A percentile compares a stretch with the other conserved stretches of the same genome.
These are phyloP conservation scores for Zaprionus nigranus DNA, from an alignment of 1,140 invertebrate species.

Conservation along the genomic window DNA sequence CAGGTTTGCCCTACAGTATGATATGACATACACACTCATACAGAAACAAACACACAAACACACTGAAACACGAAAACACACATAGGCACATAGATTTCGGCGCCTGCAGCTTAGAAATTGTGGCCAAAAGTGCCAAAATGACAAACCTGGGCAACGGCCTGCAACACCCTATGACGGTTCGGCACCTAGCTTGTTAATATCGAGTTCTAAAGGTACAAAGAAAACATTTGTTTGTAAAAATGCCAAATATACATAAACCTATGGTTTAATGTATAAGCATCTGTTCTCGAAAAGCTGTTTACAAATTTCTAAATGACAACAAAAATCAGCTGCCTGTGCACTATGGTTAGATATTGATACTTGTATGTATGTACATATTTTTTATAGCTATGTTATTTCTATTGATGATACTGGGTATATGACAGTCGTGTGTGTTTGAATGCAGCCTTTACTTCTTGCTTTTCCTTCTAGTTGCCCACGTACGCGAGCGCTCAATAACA, in stretches of 20 bases:
- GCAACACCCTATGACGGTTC: conserved; percentile 15
- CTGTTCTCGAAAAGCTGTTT: neutral
- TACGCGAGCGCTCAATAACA: conserved; percentile 73
- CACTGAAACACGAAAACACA: neutral
- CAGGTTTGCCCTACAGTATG: conserved; percentile 16
- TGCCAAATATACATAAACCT: neutral
- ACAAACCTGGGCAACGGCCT: conserved; percentile 40
- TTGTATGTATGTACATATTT: neutral
- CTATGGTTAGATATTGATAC: neutral
- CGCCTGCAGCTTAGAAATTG: conserved; percentile 27
- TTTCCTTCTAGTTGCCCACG: conserved; percentile 40
- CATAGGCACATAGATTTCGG: conserved; percentile 9
- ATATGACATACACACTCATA: neutral
- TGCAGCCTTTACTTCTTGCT: neutral
- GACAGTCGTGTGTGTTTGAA: neutral
- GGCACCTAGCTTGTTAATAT: neutral
- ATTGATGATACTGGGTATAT: neutral
- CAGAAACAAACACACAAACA: neutral
- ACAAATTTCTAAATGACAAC: neutral
- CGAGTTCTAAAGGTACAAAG: neutral
- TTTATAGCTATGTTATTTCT: neutral
- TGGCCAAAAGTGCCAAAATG: conserved; percentile 41
- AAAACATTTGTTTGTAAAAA: neutral
- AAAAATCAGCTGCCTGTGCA: neutral
- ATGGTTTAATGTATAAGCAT: neutral